phyloP scores from a whole-genome alignment of 1,140 invertebrate genomes.

The Zaprionus lachaisei region DNA sequence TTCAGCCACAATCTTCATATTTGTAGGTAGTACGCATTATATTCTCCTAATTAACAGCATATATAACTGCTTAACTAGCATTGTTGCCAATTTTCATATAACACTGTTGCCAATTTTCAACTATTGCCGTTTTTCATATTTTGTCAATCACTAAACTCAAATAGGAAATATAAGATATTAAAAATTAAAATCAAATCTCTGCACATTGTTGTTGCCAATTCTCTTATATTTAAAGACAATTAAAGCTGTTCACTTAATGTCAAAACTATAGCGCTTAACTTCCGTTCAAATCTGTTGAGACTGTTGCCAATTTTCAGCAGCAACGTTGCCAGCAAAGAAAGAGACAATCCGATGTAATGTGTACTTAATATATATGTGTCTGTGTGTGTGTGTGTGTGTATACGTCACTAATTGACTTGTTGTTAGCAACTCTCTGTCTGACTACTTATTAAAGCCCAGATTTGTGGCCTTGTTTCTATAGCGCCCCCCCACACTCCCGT shows the following conservation, averaged over 20 bases:
- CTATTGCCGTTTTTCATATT: too few species aligned
- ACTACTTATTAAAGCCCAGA: conserved; percentile 45
- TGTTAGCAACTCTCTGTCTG: conserved; percentile 6
- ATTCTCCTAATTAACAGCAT: too few species aligned
- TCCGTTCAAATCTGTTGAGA: neutral
- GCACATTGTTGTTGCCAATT: conserved; percentile 23
- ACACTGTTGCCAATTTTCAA: too few species aligned
- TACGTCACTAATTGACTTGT: conserved; percentile 40
- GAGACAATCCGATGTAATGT: neutral
- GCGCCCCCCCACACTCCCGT: neutral
- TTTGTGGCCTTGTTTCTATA: conserved; percentile 30
- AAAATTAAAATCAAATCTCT: too few species aligned
- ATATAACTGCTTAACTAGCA: neutral
- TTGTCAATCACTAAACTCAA: too few species aligned
- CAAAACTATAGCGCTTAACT: neutral
- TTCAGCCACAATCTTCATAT: too few species aligned
- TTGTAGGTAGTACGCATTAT: too few species aligned
- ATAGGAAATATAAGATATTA: too few species aligned
- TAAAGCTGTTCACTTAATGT: neutral
- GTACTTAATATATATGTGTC: conserved; percentile 17
- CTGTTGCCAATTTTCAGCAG: conserved; percentile 19
- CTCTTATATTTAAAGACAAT: neutral
- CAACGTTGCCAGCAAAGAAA: conserved; percentile 11
- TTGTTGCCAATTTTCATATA: conserved; percentile 16
- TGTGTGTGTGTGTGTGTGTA: conserved; percentile 7